These are phyloP conservation scores for Sphenodon punctatus DNA, from an alignment of 2,797 vertebrate genomes.

Conservation along the genomic window DNA sequence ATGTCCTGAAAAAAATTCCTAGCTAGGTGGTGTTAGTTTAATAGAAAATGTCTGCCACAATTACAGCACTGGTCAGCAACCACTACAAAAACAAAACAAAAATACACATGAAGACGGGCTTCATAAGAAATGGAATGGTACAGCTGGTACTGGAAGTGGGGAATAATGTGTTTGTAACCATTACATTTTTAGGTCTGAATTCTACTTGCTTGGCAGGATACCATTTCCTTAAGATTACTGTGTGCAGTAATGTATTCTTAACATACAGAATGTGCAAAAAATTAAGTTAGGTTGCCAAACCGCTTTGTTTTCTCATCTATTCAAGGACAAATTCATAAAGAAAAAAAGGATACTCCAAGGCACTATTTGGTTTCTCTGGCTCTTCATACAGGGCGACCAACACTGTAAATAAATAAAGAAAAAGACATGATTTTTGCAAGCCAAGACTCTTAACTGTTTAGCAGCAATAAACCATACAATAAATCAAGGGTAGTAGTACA, in stretches of 20 bases:
- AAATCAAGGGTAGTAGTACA: not conserved
- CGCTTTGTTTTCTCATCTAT: no score
- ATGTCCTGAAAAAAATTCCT: not conserved
- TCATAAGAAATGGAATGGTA: not conserved
- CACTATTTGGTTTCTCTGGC: constrained; percentile 91
- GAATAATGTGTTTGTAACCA: not conserved
- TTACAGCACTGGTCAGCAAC: not conserved
- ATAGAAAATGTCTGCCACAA: no score
- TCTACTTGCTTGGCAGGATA: not conserved
- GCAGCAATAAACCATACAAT: not conserved
- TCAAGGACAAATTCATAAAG: no score
- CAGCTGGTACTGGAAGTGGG: not conserved
- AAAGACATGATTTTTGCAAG: not conserved
- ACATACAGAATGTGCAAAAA: not conserved
- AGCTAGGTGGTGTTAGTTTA: not conserved
- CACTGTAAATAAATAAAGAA: constrained; percentile 79
- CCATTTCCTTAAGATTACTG: not conserved
- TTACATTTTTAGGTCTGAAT: not conserved
- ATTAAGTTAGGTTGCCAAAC: no score
- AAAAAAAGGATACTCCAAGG: constrained; percentile 98
- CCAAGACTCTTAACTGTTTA: not conserved
- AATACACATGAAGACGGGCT: no score
- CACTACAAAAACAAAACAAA: not conserved
- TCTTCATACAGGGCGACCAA: constrained; percentile 94
- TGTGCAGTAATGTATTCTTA: no score